Conservation (phyloP, 2,797 vertebrate genomes). For the Mormyrus hasselquistii region DNA sequence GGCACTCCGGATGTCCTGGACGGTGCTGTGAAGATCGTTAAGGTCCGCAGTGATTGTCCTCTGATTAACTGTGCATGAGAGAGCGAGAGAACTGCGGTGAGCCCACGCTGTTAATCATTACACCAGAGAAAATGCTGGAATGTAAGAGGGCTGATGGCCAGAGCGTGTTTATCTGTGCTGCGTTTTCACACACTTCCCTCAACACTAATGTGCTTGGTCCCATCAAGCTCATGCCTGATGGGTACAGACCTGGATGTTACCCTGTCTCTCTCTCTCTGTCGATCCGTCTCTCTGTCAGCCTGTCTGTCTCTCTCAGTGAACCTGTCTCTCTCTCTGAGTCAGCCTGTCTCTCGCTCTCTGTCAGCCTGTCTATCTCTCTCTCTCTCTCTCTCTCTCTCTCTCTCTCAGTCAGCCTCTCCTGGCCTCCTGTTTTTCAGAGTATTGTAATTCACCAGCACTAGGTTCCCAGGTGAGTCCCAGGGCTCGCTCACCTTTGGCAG, state of each 20-base stretch:
- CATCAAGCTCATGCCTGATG: not conserved
- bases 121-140: not conserved
- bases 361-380: not conserved
- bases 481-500: constrained; percentile 79
- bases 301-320: not conserved
- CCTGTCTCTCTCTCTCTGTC: not conserved
- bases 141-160: not conserved
- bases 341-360: not conserved
- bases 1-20: constrained; percentile 80
- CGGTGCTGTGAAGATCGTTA: constrained; percentile 77
- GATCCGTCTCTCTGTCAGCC: not conserved
- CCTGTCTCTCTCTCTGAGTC: not conserved
- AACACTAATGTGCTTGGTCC: not conserved
- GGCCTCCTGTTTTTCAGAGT: not conserved
- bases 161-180: not conserved
- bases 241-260: not conserved
- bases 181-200: not conserved
- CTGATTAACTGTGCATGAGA: constrained; percentile 74
- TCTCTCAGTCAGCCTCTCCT: not conserved
- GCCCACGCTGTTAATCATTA: constrained; percentile 1
- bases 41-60: constrained; percentile 77
- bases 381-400: not conserved
- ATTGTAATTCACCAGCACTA: not conserved
- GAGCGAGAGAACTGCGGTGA: not conserved
- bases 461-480: not conserved